Percentiles rank a stretch among this genome's conserved stretches.
phyloP scores from a whole-genome alignment of 1,140 invertebrate genomes.

The Lordiphosa stackelbergi region DNA sequence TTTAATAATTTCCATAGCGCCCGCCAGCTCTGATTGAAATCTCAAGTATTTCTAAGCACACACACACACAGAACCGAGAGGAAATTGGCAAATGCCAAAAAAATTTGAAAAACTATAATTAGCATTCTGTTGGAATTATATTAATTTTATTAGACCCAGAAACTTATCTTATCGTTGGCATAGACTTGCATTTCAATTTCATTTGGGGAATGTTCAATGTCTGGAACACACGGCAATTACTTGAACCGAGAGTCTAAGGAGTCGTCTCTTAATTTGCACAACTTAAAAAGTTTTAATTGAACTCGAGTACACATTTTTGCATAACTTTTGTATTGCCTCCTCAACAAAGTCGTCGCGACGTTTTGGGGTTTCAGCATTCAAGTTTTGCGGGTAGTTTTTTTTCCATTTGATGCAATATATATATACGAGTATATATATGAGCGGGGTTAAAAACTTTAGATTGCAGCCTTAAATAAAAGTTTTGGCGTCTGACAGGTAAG shows the following conservation, averaged over 20 bases:
- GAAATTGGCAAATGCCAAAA: constrained; percentile 1
- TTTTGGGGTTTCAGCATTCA: constrained; percentile 6
- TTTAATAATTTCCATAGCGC: constrained; percentile 24
- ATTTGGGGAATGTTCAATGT: constrained; percentile 14
- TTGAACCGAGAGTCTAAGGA: constrained; percentile 14
- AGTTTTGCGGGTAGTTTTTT: constrained; percentile 9
- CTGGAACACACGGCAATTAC: constrained; percentile 37
- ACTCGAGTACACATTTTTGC: constrained; percentile 56
- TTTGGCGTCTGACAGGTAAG: constrained; percentile 27
- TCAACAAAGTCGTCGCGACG: constrained; percentile 13
- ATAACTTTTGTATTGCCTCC: constrained; percentile 46
- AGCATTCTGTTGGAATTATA: constrained; percentile 27
- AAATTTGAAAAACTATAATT: constrained; percentile 31
- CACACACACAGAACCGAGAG: no score
- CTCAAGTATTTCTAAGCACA: constrained; percentile 17
- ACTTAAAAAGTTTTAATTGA: constrained; percentile 59
- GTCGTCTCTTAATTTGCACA: constrained; percentile 49
- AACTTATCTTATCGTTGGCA: constrained; percentile 30
- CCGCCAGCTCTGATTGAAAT: constrained; percentile 13
- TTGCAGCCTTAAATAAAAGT: constrained; percentile 54
- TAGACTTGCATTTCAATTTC: neutral
- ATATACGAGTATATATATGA: constrained; percentile 20
- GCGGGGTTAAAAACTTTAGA: constrained; percentile 48
- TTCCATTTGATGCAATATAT: constrained; percentile 8
- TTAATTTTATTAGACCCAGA: constrained; percentile 31